Conservation (phyloP, 2,888 invertebrate genomes). For the Chorisops tibialis region DNA sequence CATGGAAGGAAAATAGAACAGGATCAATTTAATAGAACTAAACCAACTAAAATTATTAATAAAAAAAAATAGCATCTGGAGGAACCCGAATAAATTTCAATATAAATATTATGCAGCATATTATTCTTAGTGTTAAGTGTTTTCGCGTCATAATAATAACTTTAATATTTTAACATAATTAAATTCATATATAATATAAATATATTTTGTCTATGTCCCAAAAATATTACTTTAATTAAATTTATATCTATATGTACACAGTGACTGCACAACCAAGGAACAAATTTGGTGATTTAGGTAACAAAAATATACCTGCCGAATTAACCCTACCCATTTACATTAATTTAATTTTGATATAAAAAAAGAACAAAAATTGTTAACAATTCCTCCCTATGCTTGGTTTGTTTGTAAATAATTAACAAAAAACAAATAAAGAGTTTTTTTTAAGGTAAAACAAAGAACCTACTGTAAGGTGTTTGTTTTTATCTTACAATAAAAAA, state of each 20-base stretch:
- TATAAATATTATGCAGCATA: too few species aligned
- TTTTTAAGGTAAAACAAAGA: too few species aligned
- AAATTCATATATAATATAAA: not conserved
- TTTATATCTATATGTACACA: constrained; percentile 44
- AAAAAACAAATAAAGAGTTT: too few species aligned
- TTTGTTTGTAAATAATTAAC: constrained; percentile 18
- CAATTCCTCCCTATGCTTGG: constrained; percentile 10
- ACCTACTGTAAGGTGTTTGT: not conserved
- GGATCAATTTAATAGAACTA: too few species aligned
- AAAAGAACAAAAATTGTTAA: constrained; percentile 16
- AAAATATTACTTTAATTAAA: constrained; percentile 8
- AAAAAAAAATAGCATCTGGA: too few species aligned
- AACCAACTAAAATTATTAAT: too few species aligned
- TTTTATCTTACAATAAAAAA: not conserved
- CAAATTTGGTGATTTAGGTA: constrained; percentile 69
- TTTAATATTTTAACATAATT: constrained; percentile 5
- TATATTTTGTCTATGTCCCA: too few species aligned
- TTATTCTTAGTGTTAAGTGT: too few species aligned
- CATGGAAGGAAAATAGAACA: not conserved
- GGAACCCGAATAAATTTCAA: too few species aligned
- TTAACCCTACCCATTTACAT: constrained; percentile 11
- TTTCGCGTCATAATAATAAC: too few species aligned
- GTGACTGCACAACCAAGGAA: constrained; percentile 69
- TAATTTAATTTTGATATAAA: constrained; percentile 28
- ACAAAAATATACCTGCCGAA: constrained; percentile 39